Base-by-base conservation (phyloP, 1,140 invertebrate species). In the Ephestia elutella region DNA sequence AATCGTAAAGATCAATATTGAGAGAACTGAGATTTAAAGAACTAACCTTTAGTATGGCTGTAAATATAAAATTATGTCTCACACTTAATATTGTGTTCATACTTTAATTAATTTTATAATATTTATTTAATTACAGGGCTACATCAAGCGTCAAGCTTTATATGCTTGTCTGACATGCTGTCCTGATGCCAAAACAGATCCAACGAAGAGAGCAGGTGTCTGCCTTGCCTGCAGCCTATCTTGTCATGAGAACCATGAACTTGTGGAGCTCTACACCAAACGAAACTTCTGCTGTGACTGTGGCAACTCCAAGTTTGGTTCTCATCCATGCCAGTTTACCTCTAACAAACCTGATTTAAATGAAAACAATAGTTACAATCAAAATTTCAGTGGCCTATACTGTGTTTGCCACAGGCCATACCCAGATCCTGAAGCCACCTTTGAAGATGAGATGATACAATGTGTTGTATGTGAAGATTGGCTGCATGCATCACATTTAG, bases 401-500 rank as follows among this genome's bases (percentile, higher is more conserved):
- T 99, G 99, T 77, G 93, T 89, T 15, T 99, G 99, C 87, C 86
- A 93, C n/a, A 91, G 97, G 57, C 97, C 97, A 0, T 99, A 99
- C 89, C 98, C 98, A 11, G 98, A 99, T 90, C 93, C 94, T 8
- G 95, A 97, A 58, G 91, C 93, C 68, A 90, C 92, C 15, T 87
- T 90, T 35, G 93, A 94, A 56, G 97, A 98, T 89, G 94, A 96
- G 74, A 99, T 99, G 98, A 93, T 99, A 44, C 98, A 99, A 77
- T 99, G 99, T 78, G 91, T 95, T 50, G 90, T 99, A 55, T 99
- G 98, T 89, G 98, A 99, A 87, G 98, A 99, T 84, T 99, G 99
- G 99, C 97, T 94, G 75, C 98, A 99, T 90, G 91, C 93, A 15
- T 80, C 95, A 84, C 96, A 97, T 89, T 90, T 97, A 63, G 90